These are phyloP conservation scores for Sinelater perroti DNA, from an alignment of 2,888 invertebrate species.

Conservation along the genomic window DNA sequence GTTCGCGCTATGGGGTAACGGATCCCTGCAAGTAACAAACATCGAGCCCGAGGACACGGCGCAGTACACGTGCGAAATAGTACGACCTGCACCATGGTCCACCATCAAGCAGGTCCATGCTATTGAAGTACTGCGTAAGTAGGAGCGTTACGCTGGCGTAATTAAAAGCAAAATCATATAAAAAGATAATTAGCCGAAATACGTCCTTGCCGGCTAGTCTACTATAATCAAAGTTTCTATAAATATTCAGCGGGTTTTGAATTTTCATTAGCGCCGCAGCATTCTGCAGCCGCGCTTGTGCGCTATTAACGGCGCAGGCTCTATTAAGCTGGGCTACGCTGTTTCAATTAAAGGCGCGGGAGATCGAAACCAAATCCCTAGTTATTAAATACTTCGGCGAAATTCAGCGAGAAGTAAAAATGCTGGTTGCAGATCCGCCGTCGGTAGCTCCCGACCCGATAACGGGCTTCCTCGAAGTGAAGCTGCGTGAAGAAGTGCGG, in stretches of 20 bases:
- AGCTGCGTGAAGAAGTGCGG: conserved; percentile 77
- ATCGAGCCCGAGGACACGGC: conserved; percentile 70
- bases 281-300: too few species aligned
- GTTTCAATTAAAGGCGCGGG: too few species aligned
- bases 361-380: too few species aligned
- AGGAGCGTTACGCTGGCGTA: too few species aligned
- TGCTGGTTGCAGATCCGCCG: conserved; percentile 70
- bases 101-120: conserved; percentile 77
- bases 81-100: conserved; percentile 72
- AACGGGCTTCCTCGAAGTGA: conserved; percentile 75
- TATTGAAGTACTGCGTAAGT: conserved; percentile 82
- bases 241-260: too few species aligned
- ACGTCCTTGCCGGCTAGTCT: too few species aligned
- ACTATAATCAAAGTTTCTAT: too few species aligned
- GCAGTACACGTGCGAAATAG: conserved; percentile 74
- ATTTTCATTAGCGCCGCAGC: too few species aligned
- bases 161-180: too few species aligned
- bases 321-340: too few species aligned
- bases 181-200: too few species aligned
- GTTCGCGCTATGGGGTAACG: conserved; percentile 73
- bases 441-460: conserved; percentile 73
- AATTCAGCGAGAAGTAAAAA: not conserved
- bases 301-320: too few species aligned
- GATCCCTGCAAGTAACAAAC: conserved; percentile 72
- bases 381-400: not conserved